Base-by-base conservation (phyloP, 2,113 vertebrate genomes). In the Salvelinus fontinalis region DNA sequence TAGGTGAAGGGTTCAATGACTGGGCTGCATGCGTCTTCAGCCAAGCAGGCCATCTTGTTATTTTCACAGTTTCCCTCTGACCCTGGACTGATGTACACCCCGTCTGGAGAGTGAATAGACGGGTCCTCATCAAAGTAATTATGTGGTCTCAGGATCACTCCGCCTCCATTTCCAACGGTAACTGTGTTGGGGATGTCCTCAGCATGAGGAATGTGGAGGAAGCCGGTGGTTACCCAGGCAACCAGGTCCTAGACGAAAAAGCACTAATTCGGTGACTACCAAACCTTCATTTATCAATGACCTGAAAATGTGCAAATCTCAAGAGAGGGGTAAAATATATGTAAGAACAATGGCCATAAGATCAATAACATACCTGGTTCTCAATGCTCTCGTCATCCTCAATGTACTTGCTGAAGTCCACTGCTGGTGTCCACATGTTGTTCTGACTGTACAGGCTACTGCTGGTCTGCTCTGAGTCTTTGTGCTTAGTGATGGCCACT, bases 141-240 rank as follows among this genome's bases (percentile, higher is more conserved):
- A 89, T 97, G 95, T 2, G 97, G 97, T 26, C 93, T 93, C 82
- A 99, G 88, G 80, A 97, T 85, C 75, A 98, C 96, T 72, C 97
- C 95, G 0, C 96, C 95, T 0, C 94, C 90, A 54, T 99, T 92
- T 0, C 91, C 91, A 68, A 96, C 87, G 0, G 96, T 97, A 59
- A 95, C 95, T 0, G 97, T 98, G 89, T 98, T 98, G 82, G 98
- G 98, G 83, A 98, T 88, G 78, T 97, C 97, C 86, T 99, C 96
- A 0, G 97, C 89, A 6, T 98, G 96, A 0, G 97, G 97, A 70
- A 98, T 97, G 87, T 99, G 98, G 31, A 99, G 89, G 75, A 92
- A 92, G 26, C 91, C 91, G 0, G 90, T 69, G 16, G 91, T 92
- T 60, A 92, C 88, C 91, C 91, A 92, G 80, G 90, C 91, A 77